These are phyloP conservation scores for Bombus fervidus DNA, from an alignment of 1,140 invertebrate species.

Conservation along the genomic window DNA sequence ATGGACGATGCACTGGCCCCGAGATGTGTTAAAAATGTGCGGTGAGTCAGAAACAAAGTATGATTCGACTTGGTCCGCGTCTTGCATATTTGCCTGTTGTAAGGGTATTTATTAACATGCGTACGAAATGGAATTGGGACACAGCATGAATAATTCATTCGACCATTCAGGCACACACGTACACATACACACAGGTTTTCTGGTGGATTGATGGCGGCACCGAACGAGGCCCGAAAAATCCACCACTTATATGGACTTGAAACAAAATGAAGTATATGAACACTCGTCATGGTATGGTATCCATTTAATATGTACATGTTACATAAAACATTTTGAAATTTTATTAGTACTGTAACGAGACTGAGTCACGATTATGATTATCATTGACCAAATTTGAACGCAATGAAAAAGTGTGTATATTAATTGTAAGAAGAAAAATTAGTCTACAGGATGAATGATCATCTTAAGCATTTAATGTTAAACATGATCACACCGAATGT, in stretches of 20 bases:
- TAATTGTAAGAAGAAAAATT: no score
- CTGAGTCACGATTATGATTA: background rate
- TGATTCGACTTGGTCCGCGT: background rate
- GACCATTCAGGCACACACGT: background rate
- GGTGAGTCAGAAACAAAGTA: conserved; percentile 23
- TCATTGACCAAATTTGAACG: no score
- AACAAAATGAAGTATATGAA: background rate
- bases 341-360: background rate
- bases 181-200: background rate
- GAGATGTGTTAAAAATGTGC: background rate
- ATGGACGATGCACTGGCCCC: background rate
- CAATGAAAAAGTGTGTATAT: no score
- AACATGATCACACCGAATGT: no score
- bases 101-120: conserved; percentile 33
- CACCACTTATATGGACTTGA: background rate
- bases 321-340: background rate
- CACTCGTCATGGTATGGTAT: background rate
- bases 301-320: background rate
- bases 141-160: conserved; percentile 17
- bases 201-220: background rate
- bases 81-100: conserved; percentile 16
- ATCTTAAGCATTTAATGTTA: no score
- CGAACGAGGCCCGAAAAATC: background rate
- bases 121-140: conserved; percentile 33
- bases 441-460: no score